Percentiles rank a stretch among this genome's conserved stretches.
These are phyloP conservation scores for Apamea monoglypha DNA, from an alignment of 2,888 invertebrate species.

Conservation along the genomic window DNA sequence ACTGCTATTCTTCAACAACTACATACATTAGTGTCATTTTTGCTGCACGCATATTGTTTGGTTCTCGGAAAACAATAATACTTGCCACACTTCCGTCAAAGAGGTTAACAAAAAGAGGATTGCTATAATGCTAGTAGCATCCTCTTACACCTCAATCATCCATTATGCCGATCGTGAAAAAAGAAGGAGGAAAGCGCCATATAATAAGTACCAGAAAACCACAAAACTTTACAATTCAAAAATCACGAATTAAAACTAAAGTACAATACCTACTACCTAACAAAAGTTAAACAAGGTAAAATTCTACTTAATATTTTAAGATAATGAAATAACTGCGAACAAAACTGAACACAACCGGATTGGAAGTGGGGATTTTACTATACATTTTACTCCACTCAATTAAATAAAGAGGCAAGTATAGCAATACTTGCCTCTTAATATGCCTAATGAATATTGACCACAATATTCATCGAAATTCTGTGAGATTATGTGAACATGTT, in stretches of 20 bases:
- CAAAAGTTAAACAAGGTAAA: neutral
- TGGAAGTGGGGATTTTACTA: neutral
- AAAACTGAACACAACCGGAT: slow-evolving; percentile 1
- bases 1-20: neutral
- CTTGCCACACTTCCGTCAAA: neutral
- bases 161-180: neutral
- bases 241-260: neutral
- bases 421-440: no score
- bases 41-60: no score
- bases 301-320: neutral
- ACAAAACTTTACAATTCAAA: neutral
- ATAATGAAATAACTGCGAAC: neutral
- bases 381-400: neutral
- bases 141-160: neutral
- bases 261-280: neutral
- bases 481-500: neutral
- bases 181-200: neutral
- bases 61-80: neutral
- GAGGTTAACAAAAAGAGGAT: neutral
- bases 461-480: neutral
- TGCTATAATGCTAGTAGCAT: neutral
- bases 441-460: no score
- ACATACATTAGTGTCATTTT: neutral
- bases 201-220: no score
- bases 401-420: neutral